Conservation (phyloP, 1,140 invertebrate species). For the Drosophila nasuta region DNA sequence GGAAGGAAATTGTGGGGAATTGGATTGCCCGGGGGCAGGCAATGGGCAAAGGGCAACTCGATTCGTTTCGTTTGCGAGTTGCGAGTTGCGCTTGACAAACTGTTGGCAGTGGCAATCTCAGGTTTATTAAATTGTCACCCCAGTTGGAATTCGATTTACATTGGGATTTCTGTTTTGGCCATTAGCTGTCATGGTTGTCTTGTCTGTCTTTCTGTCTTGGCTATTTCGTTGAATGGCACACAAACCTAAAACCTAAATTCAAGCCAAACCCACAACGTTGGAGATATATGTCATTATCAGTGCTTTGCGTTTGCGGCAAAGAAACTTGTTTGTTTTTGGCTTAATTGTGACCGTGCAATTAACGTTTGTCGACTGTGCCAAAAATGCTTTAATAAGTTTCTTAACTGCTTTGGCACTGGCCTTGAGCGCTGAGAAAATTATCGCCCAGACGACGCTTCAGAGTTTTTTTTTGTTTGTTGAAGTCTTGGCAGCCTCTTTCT, state of each 20-base stretch:
- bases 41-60: slow-evolving; percentile 57
- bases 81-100: slow-evolving; percentile 29
- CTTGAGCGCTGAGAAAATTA: slow-evolving; percentile 67
- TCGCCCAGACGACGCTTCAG: slow-evolving; percentile 18
- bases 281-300: slow-evolving; percentile 48
- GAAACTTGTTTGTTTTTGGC: slow-evolving; percentile 31
- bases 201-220: not conserved
- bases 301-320: slow-evolving; percentile 14
- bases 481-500: slow-evolving; percentile 36
- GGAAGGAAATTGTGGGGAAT: slow-evolving; percentile 8
- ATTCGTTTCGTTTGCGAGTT: not conserved
- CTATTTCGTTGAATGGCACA: slow-evolving; percentile 45
- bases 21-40: slow-evolving; percentile 2
- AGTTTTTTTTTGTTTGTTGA: slow-evolving; percentile 9
- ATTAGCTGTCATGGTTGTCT: slow-evolving; percentile 25
- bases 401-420: slow-evolving; percentile 68
- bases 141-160: slow-evolving; percentile 59
- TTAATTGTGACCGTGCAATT: slow-evolving; percentile 69
- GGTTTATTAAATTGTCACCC: slow-evolving; percentile 75
- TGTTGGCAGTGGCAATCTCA: slow-evolving; percentile 36
- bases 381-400: slow-evolving; percentile 74
- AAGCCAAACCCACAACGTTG: not conserved
- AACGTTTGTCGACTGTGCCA: slow-evolving; percentile 66
- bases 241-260: slow-evolving; percentile 56
- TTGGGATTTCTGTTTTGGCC: slow-evolving; percentile 38